Percentiles rank a stretch among this genome's conserved stretches.
Conservation (phyloP, 2,797 vertebrate genomes). For the Cyprinella venusta region DNA sequence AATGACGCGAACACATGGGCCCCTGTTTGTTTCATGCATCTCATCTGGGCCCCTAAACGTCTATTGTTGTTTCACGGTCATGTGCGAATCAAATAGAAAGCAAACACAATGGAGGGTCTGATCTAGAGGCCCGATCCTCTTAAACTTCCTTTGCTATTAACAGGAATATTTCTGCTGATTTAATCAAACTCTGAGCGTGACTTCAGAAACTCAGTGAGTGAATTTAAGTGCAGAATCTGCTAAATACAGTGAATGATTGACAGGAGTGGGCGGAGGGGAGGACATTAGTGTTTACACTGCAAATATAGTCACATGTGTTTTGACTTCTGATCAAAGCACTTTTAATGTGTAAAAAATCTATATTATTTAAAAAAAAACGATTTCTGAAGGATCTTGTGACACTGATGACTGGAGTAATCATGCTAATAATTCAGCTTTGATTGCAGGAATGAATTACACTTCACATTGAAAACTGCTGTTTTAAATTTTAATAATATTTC, state of each 20-base stretch:
- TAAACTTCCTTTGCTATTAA: not conserved
- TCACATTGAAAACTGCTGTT: not conserved
- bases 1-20: not conserved
- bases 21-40: slow-evolving; percentile 9
- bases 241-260: not conserved
- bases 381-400: not conserved
- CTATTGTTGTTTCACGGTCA: slow-evolving; percentile 21
- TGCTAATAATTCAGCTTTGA: too few species aligned
- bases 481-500: not conserved
- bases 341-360: not conserved
- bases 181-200: not conserved
- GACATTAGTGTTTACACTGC: too few species aligned
- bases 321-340: not conserved
- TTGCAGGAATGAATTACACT: not conserved
- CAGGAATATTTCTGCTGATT: not conserved
- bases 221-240: not conserved
- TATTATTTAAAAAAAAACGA: not conserved
- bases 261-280: not conserved
- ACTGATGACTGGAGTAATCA: not conserved
- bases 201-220: not conserved
- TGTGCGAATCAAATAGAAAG: not conserved
- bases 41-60: slow-evolving; percentile 10
- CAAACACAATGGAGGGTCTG: slow-evolving; percentile 18
- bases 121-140: not conserved
- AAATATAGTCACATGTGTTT: not conserved